Evolutionary conservation across 2,888 invertebrate genomes (phyloP).

Genomic region (Protophormia terraenovae): DNA sequence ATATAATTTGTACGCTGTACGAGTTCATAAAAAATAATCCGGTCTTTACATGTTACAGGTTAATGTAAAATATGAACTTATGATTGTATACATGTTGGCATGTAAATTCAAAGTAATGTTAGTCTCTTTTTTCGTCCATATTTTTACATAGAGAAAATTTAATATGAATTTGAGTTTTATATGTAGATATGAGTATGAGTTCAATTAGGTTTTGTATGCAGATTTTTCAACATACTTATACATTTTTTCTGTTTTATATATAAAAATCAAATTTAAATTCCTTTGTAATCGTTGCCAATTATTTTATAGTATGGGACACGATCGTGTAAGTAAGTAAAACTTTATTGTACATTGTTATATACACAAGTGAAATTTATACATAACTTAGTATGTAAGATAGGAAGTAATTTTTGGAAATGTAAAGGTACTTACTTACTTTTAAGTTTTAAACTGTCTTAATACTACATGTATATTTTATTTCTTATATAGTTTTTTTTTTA

Average conservation of each 20-base stretch:
- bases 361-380: too few relatives aligned
- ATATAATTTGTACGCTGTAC: not conserved
- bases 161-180: too few relatives aligned
- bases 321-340: not conserved
- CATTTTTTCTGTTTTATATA: constrained; percentile 23
- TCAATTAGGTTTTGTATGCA: not conserved
- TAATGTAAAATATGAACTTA: constrained; percentile 32
- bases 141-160: not conserved
- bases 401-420: not conserved
- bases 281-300: constrained; percentile 68
- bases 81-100: constrained; percentile 25
- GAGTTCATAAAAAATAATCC: too few relatives aligned
- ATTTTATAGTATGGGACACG: constrained; percentile 65
- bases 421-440: not conserved
- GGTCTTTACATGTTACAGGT: too few relatives aligned
- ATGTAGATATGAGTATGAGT: not conserved
- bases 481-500: not conserved
- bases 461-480: not conserved
- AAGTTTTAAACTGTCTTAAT: not conserved
- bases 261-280: constrained; percentile 68
- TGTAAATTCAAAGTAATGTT: constrained; percentile 28
- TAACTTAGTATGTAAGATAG: not conserved
- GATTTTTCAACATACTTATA: not conserved
- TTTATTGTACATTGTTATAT: not conserved
- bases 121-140: not conserved